These are phyloP conservation scores for Papilio polyxenes DNA, from an alignment of 1,140 invertebrate species.

Conservation along the genomic window DNA sequence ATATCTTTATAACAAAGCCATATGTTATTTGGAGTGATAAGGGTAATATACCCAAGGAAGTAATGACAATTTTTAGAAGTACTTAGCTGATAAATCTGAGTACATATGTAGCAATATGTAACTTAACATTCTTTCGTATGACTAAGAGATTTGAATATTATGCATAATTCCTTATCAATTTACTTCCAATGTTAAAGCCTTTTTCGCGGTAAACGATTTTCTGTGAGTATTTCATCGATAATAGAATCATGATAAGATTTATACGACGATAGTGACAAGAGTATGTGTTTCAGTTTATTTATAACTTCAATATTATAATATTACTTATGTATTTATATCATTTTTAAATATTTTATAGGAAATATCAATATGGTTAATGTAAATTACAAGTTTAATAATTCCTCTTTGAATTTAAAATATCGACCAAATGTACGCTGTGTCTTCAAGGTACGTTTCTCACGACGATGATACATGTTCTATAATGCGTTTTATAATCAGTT, in stretches of 20 bases:
- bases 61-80: too few relatives aligned
- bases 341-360: neutral
- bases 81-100: neutral
- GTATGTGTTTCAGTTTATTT: neutral
- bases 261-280: neutral
- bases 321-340: neutral
- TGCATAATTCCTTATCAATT: neutral
- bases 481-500: too few relatives aligned
- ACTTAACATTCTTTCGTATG: neutral
- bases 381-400: too few relatives aligned
- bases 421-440: too few relatives aligned
- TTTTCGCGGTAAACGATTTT: constrained; percentile 3
- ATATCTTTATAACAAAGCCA: too few relatives aligned
- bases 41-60: too few relatives aligned
- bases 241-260: neutral
- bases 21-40: too few relatives aligned
- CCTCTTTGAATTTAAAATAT: too few relatives aligned
- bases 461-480: too few relatives aligned
- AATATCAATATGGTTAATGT: too few relatives aligned
- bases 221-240: neutral
- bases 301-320: neutral
- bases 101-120: neutral
- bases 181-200: neutral
- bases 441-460: too few relatives aligned
- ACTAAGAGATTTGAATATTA: neutral